phyloP scores from a whole-genome alignment of 2,113 vertebrate genomes.

The Butorides virescens region DNA sequence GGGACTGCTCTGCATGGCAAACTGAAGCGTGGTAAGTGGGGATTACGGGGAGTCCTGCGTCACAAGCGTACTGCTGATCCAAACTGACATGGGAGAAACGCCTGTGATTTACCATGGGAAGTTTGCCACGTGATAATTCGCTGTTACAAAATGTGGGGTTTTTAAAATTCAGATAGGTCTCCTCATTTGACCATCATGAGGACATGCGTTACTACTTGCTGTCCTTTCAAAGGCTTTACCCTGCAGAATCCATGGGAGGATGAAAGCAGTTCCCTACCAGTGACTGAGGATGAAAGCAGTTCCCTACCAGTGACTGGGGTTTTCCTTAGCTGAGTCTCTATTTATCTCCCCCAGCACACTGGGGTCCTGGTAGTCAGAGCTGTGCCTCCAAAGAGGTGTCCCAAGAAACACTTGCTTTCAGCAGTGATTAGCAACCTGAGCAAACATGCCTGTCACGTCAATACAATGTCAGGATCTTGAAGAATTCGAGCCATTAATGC shows the following conservation, averaged over 20 bases:
- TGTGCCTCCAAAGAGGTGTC: neutral
- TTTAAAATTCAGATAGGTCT: neutral
- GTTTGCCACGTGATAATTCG: fast-evolving
- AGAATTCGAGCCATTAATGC: neutral
- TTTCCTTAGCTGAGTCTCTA: neutral
- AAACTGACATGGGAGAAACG: neutral
- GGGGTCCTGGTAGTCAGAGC: neutral
- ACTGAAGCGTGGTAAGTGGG: conserved; percentile 7
- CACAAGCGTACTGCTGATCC: neutral
- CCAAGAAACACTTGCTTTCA: neutral
- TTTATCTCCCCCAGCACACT: neutral
- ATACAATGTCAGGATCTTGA: neutral
- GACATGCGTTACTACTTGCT: neutral
- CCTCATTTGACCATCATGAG: neutral
- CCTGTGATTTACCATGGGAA: neutral
- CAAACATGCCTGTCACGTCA: neutral
- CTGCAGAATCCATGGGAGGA: neutral
- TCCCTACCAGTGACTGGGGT: neutral
- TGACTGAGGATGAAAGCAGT: neutral
- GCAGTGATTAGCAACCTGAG: neutral
- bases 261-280: neutral
- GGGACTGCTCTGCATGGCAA: neutral
- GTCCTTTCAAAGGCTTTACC: neutral
- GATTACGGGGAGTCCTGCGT: neutral
- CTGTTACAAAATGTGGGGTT: neutral